Evolutionary conservation across 2,113 vertebrate genomes (phyloP).

Genomic region (Notothenia rossii): DNA sequence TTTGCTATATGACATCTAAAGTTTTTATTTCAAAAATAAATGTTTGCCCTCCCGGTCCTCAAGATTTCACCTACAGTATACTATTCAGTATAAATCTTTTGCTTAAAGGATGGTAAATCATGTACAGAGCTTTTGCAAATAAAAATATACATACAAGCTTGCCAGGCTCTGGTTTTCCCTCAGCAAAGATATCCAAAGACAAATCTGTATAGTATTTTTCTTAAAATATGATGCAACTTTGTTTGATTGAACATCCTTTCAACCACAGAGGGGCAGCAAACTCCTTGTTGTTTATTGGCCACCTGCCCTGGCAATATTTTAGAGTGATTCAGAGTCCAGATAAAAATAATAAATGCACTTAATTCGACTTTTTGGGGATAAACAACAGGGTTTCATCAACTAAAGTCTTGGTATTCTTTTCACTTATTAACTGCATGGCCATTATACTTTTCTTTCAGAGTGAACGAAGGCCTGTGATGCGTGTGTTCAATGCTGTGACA

Average conservation of each 20-base stretch:
- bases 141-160: background rate
- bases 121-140: background rate
- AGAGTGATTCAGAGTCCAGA: background rate
- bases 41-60: background rate
- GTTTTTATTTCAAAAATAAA: background rate
- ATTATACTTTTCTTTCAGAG: constrained; percentile 65
- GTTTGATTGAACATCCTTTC: background rate
- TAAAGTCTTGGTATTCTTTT: background rate
- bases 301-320: background rate
- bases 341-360: background rate
- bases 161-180: background rate
- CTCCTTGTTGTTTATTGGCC: background rate
- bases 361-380: too few relatives aligned
- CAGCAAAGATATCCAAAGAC: background rate
- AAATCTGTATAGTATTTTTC: background rate
- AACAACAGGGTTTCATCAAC: background rate
- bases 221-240: background rate
- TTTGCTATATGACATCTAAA: constrained; percentile 3
- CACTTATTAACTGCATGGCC: background rate
- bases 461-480: constrained; percentile 80
- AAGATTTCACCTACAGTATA: background rate
- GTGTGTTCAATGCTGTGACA: constrained; percentile 82
- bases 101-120: background rate
- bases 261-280: constrained; percentile 37
- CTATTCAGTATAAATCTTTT: constrained; percentile 7